A percentile compares a stretch with the other conserved stretches of the same genome.
These are phyloP conservation scores for Coremacera marginata DNA, from an alignment of 2,888 invertebrate genomes.

Conservation along the genomic window DNA sequence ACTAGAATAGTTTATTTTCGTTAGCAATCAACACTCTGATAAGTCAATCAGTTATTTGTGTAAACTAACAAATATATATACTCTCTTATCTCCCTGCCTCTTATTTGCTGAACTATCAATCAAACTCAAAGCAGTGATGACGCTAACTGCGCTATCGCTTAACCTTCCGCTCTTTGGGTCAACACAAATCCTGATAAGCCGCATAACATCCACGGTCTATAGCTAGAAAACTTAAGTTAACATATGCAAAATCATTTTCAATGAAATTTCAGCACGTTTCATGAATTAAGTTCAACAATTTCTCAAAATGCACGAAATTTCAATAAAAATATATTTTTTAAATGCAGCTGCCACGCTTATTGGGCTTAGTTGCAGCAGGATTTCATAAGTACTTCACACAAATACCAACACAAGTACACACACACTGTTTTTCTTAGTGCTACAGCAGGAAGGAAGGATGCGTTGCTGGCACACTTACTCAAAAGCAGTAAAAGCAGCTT, in stretches of 20 bases:
- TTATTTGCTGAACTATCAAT: neutral
- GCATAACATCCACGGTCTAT: constrained; percentile 24
- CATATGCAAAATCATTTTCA: neutral
- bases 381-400: neutral
- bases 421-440: neutral
- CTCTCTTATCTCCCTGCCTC: neutral
- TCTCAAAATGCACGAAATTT: neutral
- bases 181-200: constrained; percentile 22
- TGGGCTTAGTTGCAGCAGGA: neutral
- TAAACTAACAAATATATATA: no score
- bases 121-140: neutral
- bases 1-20: neutral
- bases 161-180: constrained; percentile 26
- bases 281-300: neutral
- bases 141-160: neutral
- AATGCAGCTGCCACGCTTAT: neutral
- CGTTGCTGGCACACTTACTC: neutral
- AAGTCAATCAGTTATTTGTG: no score
- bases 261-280: constrained; percentile 4
- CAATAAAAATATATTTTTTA: neutral
- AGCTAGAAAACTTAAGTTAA: constrained; percentile 10
- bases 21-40: neutral
- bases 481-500: neutral
- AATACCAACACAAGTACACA: neutral
- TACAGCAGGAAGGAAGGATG: neutral